Base-by-base conservation (phyloP, 2,888 invertebrate species). In the Epistrophella euchroma region DNA sequence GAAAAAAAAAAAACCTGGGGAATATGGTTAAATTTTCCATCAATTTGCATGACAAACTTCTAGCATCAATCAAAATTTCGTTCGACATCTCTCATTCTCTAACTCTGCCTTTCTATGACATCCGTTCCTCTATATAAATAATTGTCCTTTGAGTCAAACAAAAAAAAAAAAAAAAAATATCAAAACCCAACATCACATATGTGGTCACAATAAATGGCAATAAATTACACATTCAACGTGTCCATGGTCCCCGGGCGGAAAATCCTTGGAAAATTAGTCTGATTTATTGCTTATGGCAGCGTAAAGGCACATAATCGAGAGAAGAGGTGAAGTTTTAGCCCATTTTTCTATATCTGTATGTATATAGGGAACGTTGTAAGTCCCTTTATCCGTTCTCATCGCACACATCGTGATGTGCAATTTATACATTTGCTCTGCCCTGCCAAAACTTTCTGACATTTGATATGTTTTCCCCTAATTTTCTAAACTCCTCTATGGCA, bases 201-300 rank as follows among this genome's bases (percentile, higher is more conserved):
- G 86, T 82, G 86, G 86, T 86, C 82, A 86, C 86, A 86, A 86
- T 86, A 86, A 86, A 82, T 86, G 66, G 77, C 86, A 86, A 86
- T 86, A 86, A 86, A 86, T 86, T 86, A 86, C 86, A 86, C 74
- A 86, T 82, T 71, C 86, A 86, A 86, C 70, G 73, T 86, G 86
- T 68, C 77, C 77, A 32, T 47, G 25, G 52, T 71, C 71, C 66
- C 70, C 37, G 52, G 68, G 66, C 43, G 71, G 71, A 64, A 77
- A 82, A 78, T 74, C 86, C 77, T 86, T 82, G 77, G 77, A 64
- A 86, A 86, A 86, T 86, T 86, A 82, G 82, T 86, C 82, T 86
- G 86, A 86, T 86, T 86, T 86, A 86, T 82, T 77, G 82, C 82
- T 86, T n/a, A 71, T 70, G 77, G 82, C 86, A 73, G 35, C 52